Evolutionary conservation across 2,113 vertebrate genomes (phyloP).

Genomic region (Sceloporus tristichus): DNA sequence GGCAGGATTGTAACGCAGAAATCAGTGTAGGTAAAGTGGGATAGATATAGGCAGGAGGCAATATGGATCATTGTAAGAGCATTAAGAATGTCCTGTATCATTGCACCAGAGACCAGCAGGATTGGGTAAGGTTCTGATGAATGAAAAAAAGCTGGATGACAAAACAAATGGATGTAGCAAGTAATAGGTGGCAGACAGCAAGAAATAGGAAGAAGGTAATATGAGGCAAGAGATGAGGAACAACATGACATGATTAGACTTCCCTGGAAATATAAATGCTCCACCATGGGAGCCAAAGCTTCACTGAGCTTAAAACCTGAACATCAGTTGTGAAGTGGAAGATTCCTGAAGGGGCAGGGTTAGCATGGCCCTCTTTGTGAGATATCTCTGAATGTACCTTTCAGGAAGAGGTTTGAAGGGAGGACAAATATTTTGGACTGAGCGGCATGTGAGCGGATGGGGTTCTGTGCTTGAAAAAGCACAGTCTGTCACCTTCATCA

Average conservation of each 20-base stretch:
- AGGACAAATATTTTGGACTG: neutral
- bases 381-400: no score
- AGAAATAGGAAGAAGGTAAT: conserved; percentile 2
- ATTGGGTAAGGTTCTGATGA: neutral
- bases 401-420: neutral
- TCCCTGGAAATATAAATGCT: neutral
- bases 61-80: neutral
- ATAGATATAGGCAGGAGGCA: neutral
- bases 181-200: neutral
- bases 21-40: neutral
- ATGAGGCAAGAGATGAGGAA: neutral
- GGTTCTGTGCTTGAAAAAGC: neutral
- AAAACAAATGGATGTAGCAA: neutral
- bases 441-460: neutral
- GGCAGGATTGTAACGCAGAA: neutral
- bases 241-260: neutral
- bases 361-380: neutral
- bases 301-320: neutral
- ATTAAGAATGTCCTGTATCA: neutral
- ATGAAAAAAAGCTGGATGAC: neutral
- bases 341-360: neutral
- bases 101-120: no score
- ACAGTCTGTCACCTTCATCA: neutral
- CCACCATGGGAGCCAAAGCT: neutral
- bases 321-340: neutral